These are phyloP conservation scores for Cyaniris semiargus DNA, from an alignment of 2,888 invertebrate species.

Conservation along the genomic window DNA sequence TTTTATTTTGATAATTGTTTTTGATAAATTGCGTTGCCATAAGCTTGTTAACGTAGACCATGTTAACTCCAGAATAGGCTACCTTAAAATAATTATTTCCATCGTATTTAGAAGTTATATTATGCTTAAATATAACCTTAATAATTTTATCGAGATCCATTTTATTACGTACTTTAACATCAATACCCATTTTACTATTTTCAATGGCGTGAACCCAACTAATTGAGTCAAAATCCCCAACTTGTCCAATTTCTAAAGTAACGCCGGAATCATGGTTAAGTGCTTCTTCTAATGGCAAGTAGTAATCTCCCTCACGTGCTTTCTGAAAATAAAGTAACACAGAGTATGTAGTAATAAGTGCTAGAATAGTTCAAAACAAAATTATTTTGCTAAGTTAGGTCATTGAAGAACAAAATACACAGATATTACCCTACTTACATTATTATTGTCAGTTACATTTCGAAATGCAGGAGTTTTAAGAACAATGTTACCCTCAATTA, in stretches of 20 bases:
- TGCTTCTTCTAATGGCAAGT: not conserved
- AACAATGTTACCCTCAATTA: not conserved
- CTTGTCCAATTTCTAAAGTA: not conserved
- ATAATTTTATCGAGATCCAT: not conserved
- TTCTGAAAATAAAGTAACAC: not conserved
- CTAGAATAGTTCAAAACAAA: not conserved
- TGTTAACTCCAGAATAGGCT: constrained; percentile 18
- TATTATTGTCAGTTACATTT: not conserved
- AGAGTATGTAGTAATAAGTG: too few relatives aligned
- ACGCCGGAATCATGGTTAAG: not conserved
- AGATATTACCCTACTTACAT: constrained; percentile 8
- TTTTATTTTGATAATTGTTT: not conserved
- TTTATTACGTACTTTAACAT: constrained; percentile 5
- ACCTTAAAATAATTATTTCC: constrained; percentile 8
- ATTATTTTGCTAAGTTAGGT: not conserved
- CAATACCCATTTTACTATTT: not conserved
- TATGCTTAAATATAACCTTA: not conserved
- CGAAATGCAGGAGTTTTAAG: constrained; percentile 4
- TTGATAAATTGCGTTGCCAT: not conserved
- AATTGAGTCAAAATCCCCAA: constrained; percentile 9
- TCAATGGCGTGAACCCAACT: constrained; percentile 13
- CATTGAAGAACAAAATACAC: not conserved
- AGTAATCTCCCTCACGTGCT: not conserved
- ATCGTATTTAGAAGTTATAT: not conserved
- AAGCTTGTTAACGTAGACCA: not conserved